Evolutionary conservation across 2,113 vertebrate genomes (phyloP), one percentile per base, ranked within the genome.

Genomic region (Amphiprion percula): DNA sequence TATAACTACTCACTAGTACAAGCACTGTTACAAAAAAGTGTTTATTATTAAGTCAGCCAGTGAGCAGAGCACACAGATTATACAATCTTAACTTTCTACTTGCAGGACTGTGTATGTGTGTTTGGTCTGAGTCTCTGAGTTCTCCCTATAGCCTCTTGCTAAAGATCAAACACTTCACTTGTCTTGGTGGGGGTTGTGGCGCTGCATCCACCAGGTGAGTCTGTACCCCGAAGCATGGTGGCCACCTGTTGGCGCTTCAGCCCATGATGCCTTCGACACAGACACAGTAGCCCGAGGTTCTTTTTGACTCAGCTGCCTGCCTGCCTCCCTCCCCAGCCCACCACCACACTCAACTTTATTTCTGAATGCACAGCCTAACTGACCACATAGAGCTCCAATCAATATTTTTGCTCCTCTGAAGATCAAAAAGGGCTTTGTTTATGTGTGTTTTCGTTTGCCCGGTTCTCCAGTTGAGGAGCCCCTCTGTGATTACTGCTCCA

Each of bases 361-460:
- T 89, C 68, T 73, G 74, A 87, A 88, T 84, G 81, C 90, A 84
- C 52, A 73, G 77, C 41, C 71, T 69, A 77, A 84, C 84, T 77
- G 78, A 86, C 83, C 80, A 75, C 80, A 82, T 87, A 52, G 64
- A 59, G 82, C 55, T 79, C 77, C 77, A 86, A 91, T 93, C 87
- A 81, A 93, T 93, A 90, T 67, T 92, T 89, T 65, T 87, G 55
- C 77, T 82, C 66, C 69, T 89, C 80, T 84, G 81, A 90, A 92
- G 89, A 93, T 94, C 86, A 92, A 90, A 93, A 89, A 77, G 72
- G 76, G n/a, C 73, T 85, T 90, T 90, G 82, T 88, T 77, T 61
- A 56, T 83, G 58, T 87, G 77, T 77, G 68, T 84, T 80, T 88
- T 47, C 5, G 10, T 79, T 66, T 62, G 39, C 59, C 41, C 3